Conservation (phyloP, 2,888 invertebrate genomes). For the Calameuta pallipes region DNA sequence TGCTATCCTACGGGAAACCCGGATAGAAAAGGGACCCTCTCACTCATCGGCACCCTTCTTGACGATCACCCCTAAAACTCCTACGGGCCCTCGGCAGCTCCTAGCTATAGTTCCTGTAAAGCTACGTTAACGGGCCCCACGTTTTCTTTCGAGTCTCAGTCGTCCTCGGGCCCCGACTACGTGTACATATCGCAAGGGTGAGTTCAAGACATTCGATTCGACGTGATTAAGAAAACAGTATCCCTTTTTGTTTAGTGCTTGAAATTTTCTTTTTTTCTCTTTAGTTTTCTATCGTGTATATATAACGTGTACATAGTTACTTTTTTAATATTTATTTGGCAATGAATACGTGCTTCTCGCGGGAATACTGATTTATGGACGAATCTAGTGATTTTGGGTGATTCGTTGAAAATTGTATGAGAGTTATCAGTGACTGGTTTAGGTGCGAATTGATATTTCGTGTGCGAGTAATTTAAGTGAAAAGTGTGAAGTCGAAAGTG, state of each 20-base stretch:
- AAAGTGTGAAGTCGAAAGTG: neutral
- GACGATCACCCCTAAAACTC: slow-evolving; percentile 16
- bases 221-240: neutral
- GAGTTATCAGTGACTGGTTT: neutral
- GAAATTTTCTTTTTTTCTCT: neutral
- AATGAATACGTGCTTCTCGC: neutral
- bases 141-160: slow-evolving; percentile 58
- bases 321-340: neutral
- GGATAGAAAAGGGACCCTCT: slow-evolving; percentile 48
- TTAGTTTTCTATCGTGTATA: neutral
- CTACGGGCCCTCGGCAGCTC: neutral
- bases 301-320: neutral
- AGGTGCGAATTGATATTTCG: neutral
- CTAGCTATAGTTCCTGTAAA: neutral
- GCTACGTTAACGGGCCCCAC: slow-evolving; percentile 48
- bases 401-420: neutral
- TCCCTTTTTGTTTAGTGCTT: neutral
- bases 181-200: slow-evolving; percentile 22
- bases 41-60: slow-evolving; percentile 46
- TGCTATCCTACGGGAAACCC: slow-evolving; percentile 44
- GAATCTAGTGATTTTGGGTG: neutral
- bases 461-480: neutral
- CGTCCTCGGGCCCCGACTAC: slow-evolving; percentile 38
- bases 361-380: neutral
- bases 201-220: neutral